Conservation (phyloP, 2,113 vertebrate genomes). For the Tretioscincus oriximinensis region DNA sequence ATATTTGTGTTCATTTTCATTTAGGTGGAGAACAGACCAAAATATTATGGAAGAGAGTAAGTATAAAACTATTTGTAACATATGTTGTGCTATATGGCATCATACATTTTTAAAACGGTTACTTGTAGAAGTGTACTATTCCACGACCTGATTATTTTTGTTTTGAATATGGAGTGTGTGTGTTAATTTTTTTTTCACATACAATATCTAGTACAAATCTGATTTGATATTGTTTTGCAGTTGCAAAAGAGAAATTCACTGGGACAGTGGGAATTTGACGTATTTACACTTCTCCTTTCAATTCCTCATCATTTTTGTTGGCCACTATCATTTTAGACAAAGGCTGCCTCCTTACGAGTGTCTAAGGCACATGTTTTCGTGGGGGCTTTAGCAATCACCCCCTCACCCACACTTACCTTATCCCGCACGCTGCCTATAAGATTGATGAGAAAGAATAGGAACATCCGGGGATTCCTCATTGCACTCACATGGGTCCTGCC, state of each 20-base stretch:
- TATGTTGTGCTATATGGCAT: constrained; percentile 26
- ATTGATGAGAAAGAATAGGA: too few species aligned
- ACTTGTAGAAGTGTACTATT: constrained; percentile 4
- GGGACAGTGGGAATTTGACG: not conserved
- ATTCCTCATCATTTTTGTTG: too few species aligned
- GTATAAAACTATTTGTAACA: constrained; percentile 68
- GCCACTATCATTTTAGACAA: too few species aligned
- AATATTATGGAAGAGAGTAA: constrained; percentile 98
- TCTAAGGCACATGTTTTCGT: too few species aligned
- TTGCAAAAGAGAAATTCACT: not conserved
- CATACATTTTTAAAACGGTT: constrained; percentile 27
- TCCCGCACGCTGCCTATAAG: too few species aligned
- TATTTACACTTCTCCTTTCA: too few species aligned
- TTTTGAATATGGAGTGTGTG: not conserved
- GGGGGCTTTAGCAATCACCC: too few species aligned
- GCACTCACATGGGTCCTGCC: too few species aligned
- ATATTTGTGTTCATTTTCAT: constrained; percentile 58
- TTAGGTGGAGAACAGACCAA: constrained; percentile 96
- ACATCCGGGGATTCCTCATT: too few species aligned
- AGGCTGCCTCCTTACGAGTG: too few species aligned
- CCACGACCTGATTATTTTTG: too few species aligned
- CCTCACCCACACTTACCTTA: too few species aligned
- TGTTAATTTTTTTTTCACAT: constrained; percentile 5
- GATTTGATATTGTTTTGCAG: not conserved
- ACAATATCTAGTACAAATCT: not conserved